Conservation (phyloP, 2,888 invertebrate species). For the Apotomis capreana region DNA sequence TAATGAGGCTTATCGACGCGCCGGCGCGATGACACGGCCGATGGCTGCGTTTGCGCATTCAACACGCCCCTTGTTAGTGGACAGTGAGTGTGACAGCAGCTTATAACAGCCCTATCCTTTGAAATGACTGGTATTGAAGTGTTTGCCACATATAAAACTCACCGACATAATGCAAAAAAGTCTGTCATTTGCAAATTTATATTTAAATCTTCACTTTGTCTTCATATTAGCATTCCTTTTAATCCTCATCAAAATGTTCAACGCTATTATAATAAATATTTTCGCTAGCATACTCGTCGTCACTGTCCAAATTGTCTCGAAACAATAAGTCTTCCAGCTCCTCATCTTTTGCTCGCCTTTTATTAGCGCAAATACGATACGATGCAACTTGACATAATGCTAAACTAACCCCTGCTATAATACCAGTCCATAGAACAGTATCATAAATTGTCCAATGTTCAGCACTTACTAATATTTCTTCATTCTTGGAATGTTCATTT, state of each 20-base stretch:
- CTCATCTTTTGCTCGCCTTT: background rate
- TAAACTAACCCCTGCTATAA: constrained; percentile 48
- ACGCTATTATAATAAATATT: constrained; percentile 15
- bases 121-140: background rate
- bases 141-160: too few species aligned
- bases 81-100: constrained; percentile 45
- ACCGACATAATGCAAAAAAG: too few species aligned
- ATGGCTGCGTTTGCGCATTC: constrained; percentile 67
- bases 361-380: constrained; percentile 11
- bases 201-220: too few species aligned
- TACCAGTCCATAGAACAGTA: constrained; percentile 54
- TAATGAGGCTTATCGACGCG: constrained; percentile 77
- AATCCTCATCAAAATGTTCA: constrained; percentile 17
- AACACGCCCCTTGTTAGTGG: constrained; percentile 67
- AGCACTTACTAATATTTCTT: constrained; percentile 26
- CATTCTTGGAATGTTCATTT: constrained; percentile 28
- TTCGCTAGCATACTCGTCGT: constrained; percentile 19
- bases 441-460: constrained; percentile 58
- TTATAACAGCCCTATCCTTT: constrained; percentile 36
- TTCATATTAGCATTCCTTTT: background rate
- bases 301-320: constrained; percentile 20
- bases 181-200: too few species aligned
- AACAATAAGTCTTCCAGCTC: constrained; percentile 26
- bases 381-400: constrained; percentile 47
- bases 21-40: constrained; percentile 70